Base-by-base conservation (phyloP, 2,888 invertebrate species). In the Thysanoteuthis rhombus region DNA sequence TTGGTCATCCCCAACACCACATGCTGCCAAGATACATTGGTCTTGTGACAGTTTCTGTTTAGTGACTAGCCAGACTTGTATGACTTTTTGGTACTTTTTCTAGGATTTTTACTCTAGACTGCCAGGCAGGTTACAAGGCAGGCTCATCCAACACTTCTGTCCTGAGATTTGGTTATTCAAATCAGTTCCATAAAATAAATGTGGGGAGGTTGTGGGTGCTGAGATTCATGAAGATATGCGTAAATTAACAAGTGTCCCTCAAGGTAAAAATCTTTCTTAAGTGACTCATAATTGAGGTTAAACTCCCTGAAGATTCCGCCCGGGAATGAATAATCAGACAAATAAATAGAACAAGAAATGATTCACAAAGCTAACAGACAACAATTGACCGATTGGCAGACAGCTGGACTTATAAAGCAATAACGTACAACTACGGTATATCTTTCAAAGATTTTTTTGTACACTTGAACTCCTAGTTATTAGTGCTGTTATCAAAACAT, bases 241-340 rank as follows among this genome's bases (percentile, higher is more conserved):
- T 75, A n/a, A 16, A 16, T 75, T n/a, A 75, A 75, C 75, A n/a
- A 75, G n/a, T 75, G 75, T 75, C n/a, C 75, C 75, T 75, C 75
- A 75, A n/a, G 75, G 75, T 75, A n/a, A n/a, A 75, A 75, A 75
- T 75, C n/a, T 75, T 75, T 75, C 75, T 75, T n/a, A 75, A 75
- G n/a, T 75, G 75, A 75, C n/a, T 75, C 75, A 75, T 75, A 75
- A 75, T 75, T 75, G n/a, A 75, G 75, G 75, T 75, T 75, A 75
- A n/a, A 75, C 75, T 75, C 75, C 75, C 75, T 6, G n/a, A 75
- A 75, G 75, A 75, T 75, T 75, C n/a, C n/a, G 75, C n/a, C 75
- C n/a, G 75, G n/a, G n/a, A 75, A 75, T 75, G 75, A 75, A 75
- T 75, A 75, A 75, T 75, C 75, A 75, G 75, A n/a, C 75, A 75